Percentiles rank a stretch among this genome's conserved stretches.
phyloP scores from a whole-genome alignment of 2,797 vertebrate species.

The Apogon hyalosoma region DNA sequence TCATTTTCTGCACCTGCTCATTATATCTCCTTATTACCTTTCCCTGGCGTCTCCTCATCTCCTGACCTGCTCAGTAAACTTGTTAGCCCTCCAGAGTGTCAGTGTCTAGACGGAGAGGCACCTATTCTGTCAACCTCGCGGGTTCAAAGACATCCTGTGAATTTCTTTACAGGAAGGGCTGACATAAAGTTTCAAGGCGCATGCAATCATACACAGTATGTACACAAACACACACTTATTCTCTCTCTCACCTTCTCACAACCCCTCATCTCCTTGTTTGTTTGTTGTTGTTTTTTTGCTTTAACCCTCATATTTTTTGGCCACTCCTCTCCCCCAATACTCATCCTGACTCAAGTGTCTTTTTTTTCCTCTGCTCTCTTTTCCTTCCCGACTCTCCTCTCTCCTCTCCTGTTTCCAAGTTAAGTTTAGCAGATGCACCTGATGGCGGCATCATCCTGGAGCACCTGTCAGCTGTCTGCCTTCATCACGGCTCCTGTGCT shows the following conservation, averaged over 20 bases:
- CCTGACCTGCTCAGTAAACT: constrained; percentile 69
- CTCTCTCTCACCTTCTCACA: background rate
- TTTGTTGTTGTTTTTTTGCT: constrained; percentile 13
- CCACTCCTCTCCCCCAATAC: constrained; percentile 29
- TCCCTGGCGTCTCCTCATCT: constrained; percentile 45
- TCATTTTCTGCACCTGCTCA: constrained; percentile 53
- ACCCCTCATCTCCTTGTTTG: too few relatives aligned
- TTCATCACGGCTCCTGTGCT: constrained; percentile 81
- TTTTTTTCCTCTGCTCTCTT: constrained; percentile 6
- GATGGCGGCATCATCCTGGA: constrained; percentile 81
- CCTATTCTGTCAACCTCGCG: constrained; percentile 46
- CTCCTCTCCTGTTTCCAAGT: constrained; percentile 56
- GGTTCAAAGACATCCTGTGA: constrained; percentile 62
- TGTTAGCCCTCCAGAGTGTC: constrained; percentile 57
- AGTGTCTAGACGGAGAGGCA: constrained; percentile 55
- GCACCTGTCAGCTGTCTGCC: constrained; percentile 86
- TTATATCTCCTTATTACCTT: constrained; percentile 57
- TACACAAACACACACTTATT: constrained; percentile 22
- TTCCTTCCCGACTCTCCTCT: background rate
- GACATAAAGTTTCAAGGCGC: constrained; percentile 54
- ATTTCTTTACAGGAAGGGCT: constrained; percentile 42
- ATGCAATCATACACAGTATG: constrained; percentile 7
- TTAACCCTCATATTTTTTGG: constrained; percentile 33
- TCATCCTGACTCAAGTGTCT: constrained; percentile 3
- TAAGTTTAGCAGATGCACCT: constrained; percentile 84